These are phyloP conservation scores for Phoeniculus purpureus DNA, from an alignment of 2,797 vertebrate species.

Conservation along the genomic window DNA sequence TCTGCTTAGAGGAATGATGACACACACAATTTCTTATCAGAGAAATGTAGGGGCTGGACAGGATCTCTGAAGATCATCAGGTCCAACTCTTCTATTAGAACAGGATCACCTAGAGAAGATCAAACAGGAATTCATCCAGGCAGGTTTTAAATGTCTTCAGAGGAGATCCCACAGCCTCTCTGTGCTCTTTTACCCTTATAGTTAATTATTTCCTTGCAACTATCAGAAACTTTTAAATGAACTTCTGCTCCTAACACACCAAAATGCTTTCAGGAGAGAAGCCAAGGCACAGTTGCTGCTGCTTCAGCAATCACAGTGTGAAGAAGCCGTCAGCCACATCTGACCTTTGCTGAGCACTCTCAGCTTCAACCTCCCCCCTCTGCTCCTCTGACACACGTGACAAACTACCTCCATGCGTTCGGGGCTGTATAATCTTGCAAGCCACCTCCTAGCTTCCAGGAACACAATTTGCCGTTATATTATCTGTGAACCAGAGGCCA, in stretches of 20 bases:
- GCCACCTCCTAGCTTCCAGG: slow-evolving; percentile 25
- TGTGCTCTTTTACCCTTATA: too few relatives aligned
- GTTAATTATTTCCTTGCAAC: background rate
- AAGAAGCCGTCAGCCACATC: background rate
- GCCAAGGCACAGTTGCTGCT: background rate
- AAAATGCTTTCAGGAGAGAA: background rate
- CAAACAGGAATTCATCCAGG: too few relatives aligned
- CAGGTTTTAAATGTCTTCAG: too few relatives aligned
- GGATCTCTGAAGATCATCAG: too few relatives aligned
- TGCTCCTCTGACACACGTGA: background rate
- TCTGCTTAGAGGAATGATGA: accelerated
- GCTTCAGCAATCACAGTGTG: accelerated
- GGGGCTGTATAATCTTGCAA: background rate
- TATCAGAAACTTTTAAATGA: background rate
- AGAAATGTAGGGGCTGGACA: too few relatives aligned
- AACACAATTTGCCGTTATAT: background rate
- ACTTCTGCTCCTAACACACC: background rate
- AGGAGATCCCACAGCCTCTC: too few relatives aligned
- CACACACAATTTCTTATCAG: background rate
- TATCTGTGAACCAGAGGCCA: slow-evolving; percentile 18
- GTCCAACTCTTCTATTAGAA: too few relatives aligned
- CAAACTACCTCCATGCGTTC: accelerated
- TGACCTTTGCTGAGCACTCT: background rate
- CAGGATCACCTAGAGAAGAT: too few relatives aligned
- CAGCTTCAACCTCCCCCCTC: background rate